A percentile compares a stretch with the other conserved stretches of the same genome.
These are phyloP conservation scores for Amblyopsis hoosieri DNA, from an alignment of 2,797 vertebrate genomes.

Conservation along the genomic window DNA sequence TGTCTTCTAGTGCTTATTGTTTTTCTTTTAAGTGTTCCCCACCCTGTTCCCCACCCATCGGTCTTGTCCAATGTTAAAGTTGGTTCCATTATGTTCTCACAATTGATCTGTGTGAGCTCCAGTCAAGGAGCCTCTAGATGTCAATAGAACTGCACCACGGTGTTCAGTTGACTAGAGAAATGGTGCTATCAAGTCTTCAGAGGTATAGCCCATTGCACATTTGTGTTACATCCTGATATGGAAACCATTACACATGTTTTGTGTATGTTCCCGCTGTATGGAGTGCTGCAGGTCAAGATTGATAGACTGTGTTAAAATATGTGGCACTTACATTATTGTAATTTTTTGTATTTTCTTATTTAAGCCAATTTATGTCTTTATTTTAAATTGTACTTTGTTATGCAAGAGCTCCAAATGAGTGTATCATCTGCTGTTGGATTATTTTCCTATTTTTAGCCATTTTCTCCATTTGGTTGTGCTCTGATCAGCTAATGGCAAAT, in stretches of 20 bases:
- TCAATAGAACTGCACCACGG: constrained; percentile 2
- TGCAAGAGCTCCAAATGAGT: constrained; percentile 1
- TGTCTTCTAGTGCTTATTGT: neutral
- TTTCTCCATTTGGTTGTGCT: constrained; percentile 4
- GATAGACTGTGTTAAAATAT: neutral
- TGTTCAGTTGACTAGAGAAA: neutral
- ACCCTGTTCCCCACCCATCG: neutral
- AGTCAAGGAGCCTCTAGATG: neutral
- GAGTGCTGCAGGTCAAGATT: too few relatives aligned
- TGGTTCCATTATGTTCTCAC: neutral
- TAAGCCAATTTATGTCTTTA: neutral
- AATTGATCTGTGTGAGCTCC: neutral
- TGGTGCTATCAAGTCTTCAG: constrained; percentile 12
- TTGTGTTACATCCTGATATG: constrained; percentile 29
- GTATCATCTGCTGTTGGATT: constrained; percentile 16
- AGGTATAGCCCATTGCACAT: constrained; percentile 7
- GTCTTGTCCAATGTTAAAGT: neutral
- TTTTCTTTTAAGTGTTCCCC: neutral
- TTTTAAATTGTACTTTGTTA: neutral
- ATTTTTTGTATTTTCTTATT: neutral
- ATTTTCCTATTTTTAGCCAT: constrained; percentile 25
- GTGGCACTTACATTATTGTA: neutral
- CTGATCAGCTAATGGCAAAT: constrained; percentile 16
- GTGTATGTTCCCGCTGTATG: too few relatives aligned
- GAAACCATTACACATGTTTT: constrained; percentile 9